These are phyloP conservation scores for Athripsodes cinereus DNA, from an alignment of 2,888 invertebrate species.

Conservation along the genomic window DNA sequence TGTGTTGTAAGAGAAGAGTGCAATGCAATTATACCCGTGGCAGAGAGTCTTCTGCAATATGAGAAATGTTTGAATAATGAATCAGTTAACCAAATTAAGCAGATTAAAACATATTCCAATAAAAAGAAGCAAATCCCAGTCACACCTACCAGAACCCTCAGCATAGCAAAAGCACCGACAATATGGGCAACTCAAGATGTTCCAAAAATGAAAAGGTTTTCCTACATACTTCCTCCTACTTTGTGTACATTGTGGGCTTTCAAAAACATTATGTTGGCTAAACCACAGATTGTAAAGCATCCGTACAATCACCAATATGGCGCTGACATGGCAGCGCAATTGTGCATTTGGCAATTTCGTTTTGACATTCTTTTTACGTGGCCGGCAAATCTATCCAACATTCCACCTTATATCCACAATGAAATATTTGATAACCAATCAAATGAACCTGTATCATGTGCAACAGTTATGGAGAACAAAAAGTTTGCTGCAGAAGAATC, in stretches of 20 bases:
- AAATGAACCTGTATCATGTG: no score
- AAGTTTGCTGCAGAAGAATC: no score
- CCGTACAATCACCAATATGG: not conserved
- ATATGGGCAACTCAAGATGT: not conserved
- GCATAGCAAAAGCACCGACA: not conserved
- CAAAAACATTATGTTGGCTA: conserved; percentile 15
- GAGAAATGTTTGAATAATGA: no score
- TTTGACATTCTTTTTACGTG: conserved; percentile 21
- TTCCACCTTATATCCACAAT: not conserved
- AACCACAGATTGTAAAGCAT: not conserved
- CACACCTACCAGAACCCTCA: not conserved
- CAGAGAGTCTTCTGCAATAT: no score
- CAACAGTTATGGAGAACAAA: no score
- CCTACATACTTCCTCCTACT: conserved; percentile 10
- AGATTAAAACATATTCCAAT: conserved; percentile 24
- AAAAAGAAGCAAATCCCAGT: conserved; percentile 10
- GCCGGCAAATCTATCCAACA: conserved; percentile 20
- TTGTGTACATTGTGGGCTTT: conserved; percentile 11
- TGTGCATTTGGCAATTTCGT: conserved; percentile 10
- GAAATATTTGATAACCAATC: not conserved
- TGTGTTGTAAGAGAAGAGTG: no score
- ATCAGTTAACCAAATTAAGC: no score
- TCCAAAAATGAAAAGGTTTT: not conserved
- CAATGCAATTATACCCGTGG: no score
- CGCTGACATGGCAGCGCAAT: not conserved